phyloP scores from a whole-genome alignment of 2,888 invertebrate species.

The Lepidonotus clava region DNA sequence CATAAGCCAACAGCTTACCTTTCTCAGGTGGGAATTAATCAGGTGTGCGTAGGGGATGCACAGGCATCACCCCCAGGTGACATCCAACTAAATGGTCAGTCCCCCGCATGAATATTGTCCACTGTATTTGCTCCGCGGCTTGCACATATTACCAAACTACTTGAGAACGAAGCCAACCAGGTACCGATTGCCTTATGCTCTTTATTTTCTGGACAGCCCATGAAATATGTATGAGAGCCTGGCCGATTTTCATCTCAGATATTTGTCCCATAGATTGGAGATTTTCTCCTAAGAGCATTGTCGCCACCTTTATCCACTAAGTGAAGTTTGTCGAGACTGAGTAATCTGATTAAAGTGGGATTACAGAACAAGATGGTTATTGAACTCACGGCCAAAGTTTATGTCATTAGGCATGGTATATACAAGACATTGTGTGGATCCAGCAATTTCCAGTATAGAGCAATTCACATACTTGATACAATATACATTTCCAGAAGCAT shows the following conservation, averaged over 20 bases:
- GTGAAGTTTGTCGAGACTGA: background rate
- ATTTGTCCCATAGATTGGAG: conserved; percentile 16
- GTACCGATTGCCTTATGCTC: conserved; percentile 3
- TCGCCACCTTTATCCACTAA: background rate
- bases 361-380: background rate
- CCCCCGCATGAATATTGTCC: conserved; percentile 18
- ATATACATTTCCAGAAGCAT: too few species aligned
- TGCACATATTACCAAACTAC: background rate
- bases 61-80: background rate
- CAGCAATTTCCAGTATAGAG: too few species aligned
- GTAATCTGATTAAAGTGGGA: conserved; percentile 3
- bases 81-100: background rate
- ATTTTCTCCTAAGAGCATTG: conserved; percentile 7
- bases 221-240: conserved; percentile 31
- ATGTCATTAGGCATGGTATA: too few species aligned
- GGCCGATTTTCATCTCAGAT: background rate
- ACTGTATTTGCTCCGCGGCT: background rate
- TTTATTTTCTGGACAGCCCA: conserved; percentile 4
- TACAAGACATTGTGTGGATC: too few species aligned
- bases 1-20: background rate
- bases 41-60: background rate
- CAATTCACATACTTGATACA: too few species aligned
- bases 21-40: background rate
- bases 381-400: too few species aligned
- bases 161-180: background rate